A percentile compares a stretch with the other conserved stretches of the same genome.
Evolutionary conservation across 1,140 invertebrate species (phyloP).

Genomic region (Diprion similis): DNA sequence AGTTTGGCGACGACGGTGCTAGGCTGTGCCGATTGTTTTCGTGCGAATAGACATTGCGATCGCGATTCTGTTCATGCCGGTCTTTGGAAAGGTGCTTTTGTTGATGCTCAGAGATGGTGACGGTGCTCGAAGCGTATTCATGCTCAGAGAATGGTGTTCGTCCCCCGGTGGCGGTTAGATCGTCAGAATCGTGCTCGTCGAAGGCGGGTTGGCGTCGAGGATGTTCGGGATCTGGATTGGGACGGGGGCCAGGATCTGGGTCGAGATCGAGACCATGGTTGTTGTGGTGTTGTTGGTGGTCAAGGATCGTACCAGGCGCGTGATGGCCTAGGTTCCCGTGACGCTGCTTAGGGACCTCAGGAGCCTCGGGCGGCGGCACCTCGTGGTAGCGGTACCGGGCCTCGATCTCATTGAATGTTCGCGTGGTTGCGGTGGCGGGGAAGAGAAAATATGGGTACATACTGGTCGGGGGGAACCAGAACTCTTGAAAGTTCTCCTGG

Average conservation of each 20-base stretch:
- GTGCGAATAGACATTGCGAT: constrained; percentile 27
- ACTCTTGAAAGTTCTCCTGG: constrained; percentile 61
- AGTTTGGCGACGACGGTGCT: constrained; percentile 24
- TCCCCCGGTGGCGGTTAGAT: constrained; percentile 30
- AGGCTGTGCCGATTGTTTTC: constrained; percentile 30
- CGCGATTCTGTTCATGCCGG: constrained; percentile 43
- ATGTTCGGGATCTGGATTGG: constrained; percentile 17
- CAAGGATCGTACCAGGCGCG: constrained; percentile 40
- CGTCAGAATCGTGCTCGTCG: constrained; percentile 25
- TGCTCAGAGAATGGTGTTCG: constrained; percentile 47
- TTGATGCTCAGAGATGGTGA: constrained; percentile 47
- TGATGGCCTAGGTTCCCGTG: constrained; percentile 23
- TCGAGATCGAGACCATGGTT: constrained; percentile 44
- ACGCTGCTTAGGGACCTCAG: constrained; percentile 25
- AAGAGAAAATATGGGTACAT: constrained; percentile 67
- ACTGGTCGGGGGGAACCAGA: constrained; percentile 64
- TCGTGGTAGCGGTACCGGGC: constrained; percentile 47
- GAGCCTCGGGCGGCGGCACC: constrained; percentile 34
- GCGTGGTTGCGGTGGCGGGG: constrained; percentile 55
- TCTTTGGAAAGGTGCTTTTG: constrained; percentile 46
- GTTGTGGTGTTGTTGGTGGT: constrained; percentile 40
- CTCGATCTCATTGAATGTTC: constrained; percentile 37
- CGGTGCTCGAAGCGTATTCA: constrained; percentile 44
- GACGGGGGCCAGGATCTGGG: constrained; percentile 40
- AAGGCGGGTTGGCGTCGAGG: constrained; percentile 21